A percentile compares a stretch with the other conserved stretches of the same genome.
Conservation (phyloP, 2,113 vertebrate genomes). For the Oreochromis spilurus region DNA sequence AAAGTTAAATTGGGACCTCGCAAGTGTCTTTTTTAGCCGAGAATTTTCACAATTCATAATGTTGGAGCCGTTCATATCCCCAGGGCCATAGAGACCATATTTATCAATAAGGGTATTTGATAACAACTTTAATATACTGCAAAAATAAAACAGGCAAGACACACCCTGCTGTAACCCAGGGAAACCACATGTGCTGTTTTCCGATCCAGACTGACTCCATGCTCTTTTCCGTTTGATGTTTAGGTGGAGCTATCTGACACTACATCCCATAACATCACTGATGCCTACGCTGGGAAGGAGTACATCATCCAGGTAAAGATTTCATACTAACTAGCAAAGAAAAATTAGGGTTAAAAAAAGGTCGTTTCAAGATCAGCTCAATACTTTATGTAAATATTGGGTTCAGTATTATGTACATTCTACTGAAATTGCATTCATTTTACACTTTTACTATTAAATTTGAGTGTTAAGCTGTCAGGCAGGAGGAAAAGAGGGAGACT, state of each 20-base stretch:
- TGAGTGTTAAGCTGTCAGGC: neutral
- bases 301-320: constrained; percentile 89
- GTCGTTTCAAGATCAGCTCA: neutral
- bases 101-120: neutral
- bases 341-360: neutral
- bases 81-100: neutral
- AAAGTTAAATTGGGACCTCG: constrained; percentile 9
- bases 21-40: neutral
- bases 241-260: constrained; percentile 94
- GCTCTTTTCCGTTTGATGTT: neutral
- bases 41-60: constrained; percentile 9
- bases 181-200: neutral
- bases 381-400: neutral
- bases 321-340: neutral
- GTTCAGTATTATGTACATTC: neutral
- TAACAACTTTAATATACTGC: neutral
- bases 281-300: constrained; percentile 91
- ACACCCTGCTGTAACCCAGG: neutral
- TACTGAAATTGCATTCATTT: neutral
- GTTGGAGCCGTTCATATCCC: neutral
- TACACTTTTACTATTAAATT: neutral
- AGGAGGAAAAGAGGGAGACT: neutral
- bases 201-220: neutral
- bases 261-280: constrained; percentile 90
- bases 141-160: neutral